Conservation (phyloP, 2,797 vertebrate species). For the Semotilus atromaculatus region DNA sequence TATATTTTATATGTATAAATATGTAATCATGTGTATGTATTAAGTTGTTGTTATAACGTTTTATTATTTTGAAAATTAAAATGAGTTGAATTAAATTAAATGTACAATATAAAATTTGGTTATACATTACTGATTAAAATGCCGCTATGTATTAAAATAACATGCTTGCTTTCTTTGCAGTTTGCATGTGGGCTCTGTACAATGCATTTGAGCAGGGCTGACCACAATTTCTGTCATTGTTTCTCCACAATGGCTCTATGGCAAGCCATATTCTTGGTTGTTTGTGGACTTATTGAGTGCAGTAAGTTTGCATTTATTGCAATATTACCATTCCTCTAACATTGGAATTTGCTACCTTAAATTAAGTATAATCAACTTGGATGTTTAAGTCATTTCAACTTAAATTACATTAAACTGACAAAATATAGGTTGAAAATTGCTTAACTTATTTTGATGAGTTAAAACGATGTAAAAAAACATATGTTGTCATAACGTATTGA, state of each 20-base stretch:
- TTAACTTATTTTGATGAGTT: too few relatives aligned
- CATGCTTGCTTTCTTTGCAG: conserved; percentile 18
- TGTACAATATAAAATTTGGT: background rate
- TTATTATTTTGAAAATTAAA: too few relatives aligned
- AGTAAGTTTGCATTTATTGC: conserved; percentile 50
- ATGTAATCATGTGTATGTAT: background rate
- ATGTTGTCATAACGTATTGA: too few relatives aligned
- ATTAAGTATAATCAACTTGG: too few relatives aligned
- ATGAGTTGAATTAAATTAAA: background rate
- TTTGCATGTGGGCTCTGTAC: conserved; percentile 22
- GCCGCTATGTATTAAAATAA: background rate
- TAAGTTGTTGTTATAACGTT: background rate
- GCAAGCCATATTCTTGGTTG: conserved; percentile 36
- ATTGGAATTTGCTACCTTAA: too few relatives aligned
- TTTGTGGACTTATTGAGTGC: conserved; percentile 42
- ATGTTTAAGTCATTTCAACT: too few relatives aligned
- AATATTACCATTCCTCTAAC: background rate
- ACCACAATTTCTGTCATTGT: background rate
- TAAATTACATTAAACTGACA: too few relatives aligned
- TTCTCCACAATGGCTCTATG: conserved; percentile 41
- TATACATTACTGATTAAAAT: background rate
- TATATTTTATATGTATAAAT: background rate
- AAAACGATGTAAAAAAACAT: too few relatives aligned
- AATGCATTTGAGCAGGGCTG: conserved; percentile 22
- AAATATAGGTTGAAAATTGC: too few relatives aligned